Percentiles rank a stretch among this genome's conserved stretches.
phyloP scores from a whole-genome alignment of 2,888 invertebrate genomes.

The Amblyteles armatorius region DNA sequence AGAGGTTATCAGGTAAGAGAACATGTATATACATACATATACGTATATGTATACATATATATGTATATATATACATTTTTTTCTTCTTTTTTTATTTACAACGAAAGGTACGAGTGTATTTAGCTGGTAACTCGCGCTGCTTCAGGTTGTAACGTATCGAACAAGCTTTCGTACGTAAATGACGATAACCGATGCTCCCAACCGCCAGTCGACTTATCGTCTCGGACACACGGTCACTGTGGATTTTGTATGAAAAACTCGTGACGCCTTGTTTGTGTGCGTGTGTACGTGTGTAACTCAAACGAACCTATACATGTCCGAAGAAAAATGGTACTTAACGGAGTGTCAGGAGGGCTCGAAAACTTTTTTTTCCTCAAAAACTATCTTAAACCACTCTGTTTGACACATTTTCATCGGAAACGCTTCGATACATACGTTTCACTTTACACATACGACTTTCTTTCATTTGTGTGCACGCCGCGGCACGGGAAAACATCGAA shows the following conservation, averaged over 20 bases:
- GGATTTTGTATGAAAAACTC: conserved; percentile 22
- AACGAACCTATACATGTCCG: not conserved
- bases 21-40: conserved; percentile 17
- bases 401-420: conserved; percentile 38
- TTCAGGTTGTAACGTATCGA: not conserved
- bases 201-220: conserved; percentile 17
- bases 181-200: conserved; percentile 18
- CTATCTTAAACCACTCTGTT: conserved; percentile 2
- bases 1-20: conserved; percentile 74
- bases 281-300: conserved; percentile 1
- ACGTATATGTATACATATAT: not conserved
- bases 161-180: conserved; percentile 3
- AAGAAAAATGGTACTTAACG: conserved; percentile 50
- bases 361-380: conserved; percentile 24
- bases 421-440: conserved; percentile 51
- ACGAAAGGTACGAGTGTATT: conserved; percentile 11
- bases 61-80: not conserved
- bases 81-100: conserved; percentile 7
- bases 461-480: conserved; percentile 23
- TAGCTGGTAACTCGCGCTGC: conserved; percentile 4
- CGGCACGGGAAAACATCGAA: conserved; percentile 6
- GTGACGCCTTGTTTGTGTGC: not conserved
- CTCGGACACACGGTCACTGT: conserved; percentile 9
- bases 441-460: conserved; percentile 41
- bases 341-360: conserved; percentile 62